These are phyloP conservation scores for Copidosoma aretas DNA, from an alignment of 2,888 invertebrate species.

Conservation along the genomic window DNA sequence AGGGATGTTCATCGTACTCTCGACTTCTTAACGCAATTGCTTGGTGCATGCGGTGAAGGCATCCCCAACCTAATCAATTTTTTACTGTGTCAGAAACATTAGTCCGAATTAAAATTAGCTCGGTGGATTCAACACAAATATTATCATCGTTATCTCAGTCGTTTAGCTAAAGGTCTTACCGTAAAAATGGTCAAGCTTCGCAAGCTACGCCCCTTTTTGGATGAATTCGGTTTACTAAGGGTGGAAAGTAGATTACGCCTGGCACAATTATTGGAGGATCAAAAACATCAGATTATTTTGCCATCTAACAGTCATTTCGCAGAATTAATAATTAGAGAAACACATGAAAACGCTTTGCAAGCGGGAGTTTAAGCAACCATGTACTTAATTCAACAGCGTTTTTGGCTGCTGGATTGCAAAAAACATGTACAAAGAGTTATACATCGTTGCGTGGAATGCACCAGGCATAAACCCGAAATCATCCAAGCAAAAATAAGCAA, in stretches of 20 bases:
- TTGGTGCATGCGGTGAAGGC: neutral
- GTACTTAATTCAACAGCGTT: neutral
- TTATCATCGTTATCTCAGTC: neutral
- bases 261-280: neutral
- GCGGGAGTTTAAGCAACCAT: conserved; percentile 9
- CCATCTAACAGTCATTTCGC: neutral
- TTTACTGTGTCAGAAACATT: neutral
- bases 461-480: neutral
- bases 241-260: neutral
- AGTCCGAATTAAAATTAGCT: neutral
- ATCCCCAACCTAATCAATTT: neutral
- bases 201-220: neutral
- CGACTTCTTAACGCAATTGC: neutral
- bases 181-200: neutral
- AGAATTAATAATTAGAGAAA: neutral
- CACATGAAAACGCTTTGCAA: neutral
- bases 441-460: conserved; percentile 4
- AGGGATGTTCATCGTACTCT: neutral
- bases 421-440: conserved; percentile 1
- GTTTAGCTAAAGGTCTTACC: neutral
- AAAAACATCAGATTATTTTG: neutral
- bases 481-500: neutral
- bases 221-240: neutral
- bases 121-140: neutral
- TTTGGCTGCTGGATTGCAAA: conserved; percentile 6